Conservation (phyloP, 2,797 vertebrate genomes). For the Sebastes itinus region DNA sequence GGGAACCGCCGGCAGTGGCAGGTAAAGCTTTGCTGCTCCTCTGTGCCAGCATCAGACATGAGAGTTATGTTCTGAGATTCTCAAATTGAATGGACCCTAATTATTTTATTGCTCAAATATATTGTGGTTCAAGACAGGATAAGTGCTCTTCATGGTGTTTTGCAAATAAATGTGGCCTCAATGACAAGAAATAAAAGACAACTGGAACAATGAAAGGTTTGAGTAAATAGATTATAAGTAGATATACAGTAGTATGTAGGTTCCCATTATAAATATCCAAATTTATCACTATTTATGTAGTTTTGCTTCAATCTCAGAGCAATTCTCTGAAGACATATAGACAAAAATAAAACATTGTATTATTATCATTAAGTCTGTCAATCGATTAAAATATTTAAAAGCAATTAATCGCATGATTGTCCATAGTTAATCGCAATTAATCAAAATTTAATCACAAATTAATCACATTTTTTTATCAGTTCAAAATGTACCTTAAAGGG, state of each 20-base stretch:
- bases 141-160: not conserved
- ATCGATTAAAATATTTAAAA: too few relatives aligned
- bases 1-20: slow-evolving; percentile 75
- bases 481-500: too few relatives aligned
- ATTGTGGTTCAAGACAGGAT: not conserved
- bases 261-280: not conserved
- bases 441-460: too few relatives aligned
- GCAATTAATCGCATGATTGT: too few relatives aligned
- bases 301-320: not conserved
- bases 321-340: not conserved
- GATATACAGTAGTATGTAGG: not conserved
- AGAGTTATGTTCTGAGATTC: not conserved
- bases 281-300: not conserved
- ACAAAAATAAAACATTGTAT: not conserved
- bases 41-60: not conserved
- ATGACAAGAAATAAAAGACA: not conserved
- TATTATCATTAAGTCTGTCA: not conserved
- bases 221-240: not conserved
- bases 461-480: too few relatives aligned
- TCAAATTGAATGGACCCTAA: not conserved
- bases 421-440: too few relatives aligned
- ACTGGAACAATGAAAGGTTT: not conserved
- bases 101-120: not conserved
- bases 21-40: slow-evolving; percentile 60
- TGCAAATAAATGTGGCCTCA: not conserved